Conservation (phyloP, 2,797 vertebrate species). For the Cynopterus sphinx region DNA sequence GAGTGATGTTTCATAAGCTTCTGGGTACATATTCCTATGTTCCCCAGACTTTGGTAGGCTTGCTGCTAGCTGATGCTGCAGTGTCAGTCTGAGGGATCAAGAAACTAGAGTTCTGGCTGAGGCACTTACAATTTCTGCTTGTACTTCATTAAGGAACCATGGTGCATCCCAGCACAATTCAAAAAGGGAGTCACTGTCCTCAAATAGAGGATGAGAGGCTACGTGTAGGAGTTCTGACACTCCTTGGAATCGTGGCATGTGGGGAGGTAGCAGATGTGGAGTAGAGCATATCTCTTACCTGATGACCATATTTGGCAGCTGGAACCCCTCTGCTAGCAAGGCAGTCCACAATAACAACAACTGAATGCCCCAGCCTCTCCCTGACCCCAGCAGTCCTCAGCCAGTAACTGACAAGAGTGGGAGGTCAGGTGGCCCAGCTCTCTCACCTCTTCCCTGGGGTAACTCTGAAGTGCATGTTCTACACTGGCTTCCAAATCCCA, state of each 20-base stretch:
- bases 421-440: background rate
- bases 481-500: background rate
- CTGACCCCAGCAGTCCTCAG: background rate
- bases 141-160: background rate
- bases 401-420: background rate
- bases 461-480: accelerated
- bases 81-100: background rate
- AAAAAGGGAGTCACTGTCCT: background rate
- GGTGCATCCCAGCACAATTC: background rate
- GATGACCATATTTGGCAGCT: background rate
- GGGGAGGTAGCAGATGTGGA: background rate
- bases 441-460: too few relatives aligned
- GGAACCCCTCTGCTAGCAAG: background rate
- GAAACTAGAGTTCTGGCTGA: background rate
- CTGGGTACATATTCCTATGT: background rate
- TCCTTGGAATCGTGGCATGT: accelerated
- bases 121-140: background rate
- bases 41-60: too few relatives aligned
- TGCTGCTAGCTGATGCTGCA: background rate
- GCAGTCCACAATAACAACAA: background rate
- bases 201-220: accelerated
- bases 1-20: background rate
- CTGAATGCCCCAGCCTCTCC: too few relatives aligned
- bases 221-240: background rate
- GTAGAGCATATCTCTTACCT: background rate